Evolutionary conservation across 2,888 invertebrate genomes (phyloP).

Genomic region (Acanthopleura granulata): DNA sequence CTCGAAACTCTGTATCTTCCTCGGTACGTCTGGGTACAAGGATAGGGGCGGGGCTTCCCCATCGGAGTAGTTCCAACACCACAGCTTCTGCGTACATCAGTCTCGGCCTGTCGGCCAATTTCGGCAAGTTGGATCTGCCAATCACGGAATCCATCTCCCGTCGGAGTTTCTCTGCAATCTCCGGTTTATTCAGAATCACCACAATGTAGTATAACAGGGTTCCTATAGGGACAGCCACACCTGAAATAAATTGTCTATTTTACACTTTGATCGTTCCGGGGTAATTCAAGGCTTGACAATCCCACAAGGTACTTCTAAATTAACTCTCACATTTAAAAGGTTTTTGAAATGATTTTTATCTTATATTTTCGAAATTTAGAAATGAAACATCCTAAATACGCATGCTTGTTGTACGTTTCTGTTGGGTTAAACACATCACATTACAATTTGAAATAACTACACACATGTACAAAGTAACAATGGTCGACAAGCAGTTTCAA

Average conservation of each 20-base stretch:
- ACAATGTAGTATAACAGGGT: background rate
- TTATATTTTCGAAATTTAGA: too few relatives aligned
- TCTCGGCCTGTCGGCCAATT: slow-evolving; percentile 21
- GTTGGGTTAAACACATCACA: too few relatives aligned
- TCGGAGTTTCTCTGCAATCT: slow-evolving; percentile 12
- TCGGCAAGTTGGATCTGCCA: slow-evolving; percentile 35
- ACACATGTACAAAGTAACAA: too few relatives aligned
- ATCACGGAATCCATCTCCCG: slow-evolving; percentile 51
- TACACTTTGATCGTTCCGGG: too few relatives aligned
- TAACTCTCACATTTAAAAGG: too few relatives aligned
- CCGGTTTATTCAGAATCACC: slow-evolving; percentile 11
- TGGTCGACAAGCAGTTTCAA: too few relatives aligned
- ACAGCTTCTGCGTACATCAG: slow-evolving; percentile 38
- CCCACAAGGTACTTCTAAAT: too few relatives aligned
- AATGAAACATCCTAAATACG: too few relatives aligned
- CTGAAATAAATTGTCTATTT: background rate
- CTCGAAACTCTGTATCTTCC: slow-evolving; percentile 8
- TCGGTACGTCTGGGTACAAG: slow-evolving; percentile 1
- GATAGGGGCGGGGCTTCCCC: slow-evolving; percentile 38
- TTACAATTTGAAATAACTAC: too few relatives aligned
- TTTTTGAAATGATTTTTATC: too few relatives aligned
- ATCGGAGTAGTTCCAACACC: slow-evolving; percentile 37
- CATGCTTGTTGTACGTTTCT: too few relatives aligned
- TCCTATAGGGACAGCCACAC: background rate
- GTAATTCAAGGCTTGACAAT: too few relatives aligned